Evolutionary conservation across 2,113 vertebrate species (phyloP).

Genomic region (Zeus faber): DNA sequence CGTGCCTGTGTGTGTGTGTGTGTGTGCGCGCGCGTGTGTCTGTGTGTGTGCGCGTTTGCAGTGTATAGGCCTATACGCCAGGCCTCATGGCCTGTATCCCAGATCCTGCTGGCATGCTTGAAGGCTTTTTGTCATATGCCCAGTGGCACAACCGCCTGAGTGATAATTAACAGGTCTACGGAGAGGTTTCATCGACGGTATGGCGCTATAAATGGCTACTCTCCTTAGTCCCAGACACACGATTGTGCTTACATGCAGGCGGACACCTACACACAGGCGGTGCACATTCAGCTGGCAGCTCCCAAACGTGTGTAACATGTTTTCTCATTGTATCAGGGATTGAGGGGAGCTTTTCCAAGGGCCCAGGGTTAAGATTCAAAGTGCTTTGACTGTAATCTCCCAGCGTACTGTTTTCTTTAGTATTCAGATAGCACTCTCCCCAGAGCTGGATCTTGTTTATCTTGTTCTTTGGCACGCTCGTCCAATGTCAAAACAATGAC

Average conservation of each 20-base stretch:
- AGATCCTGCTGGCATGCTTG: conserved; percentile 48
- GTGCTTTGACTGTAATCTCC: conserved; percentile 40
- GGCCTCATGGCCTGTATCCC: conserved; percentile 45
- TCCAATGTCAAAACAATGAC: conserved; percentile 71
- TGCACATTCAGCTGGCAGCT: too few species aligned
- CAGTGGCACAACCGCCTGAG: conserved; percentile 31
- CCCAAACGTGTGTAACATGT: conserved; percentile 16
- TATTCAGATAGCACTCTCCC: conserved; percentile 35
- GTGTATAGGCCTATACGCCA: conserved; percentile 22
- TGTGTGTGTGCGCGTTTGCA: conserved; percentile 12
- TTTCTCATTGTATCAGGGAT: conserved; percentile 25
- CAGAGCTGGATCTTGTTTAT: conserved; percentile 48
- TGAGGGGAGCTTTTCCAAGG: conserved; percentile 22
- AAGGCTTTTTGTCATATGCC: conserved; percentile 24
- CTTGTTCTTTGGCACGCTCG: conserved; percentile 47
- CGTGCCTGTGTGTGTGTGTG: conserved; percentile 20
- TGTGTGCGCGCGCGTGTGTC: conserved; percentile 24
- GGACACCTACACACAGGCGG: neutral
- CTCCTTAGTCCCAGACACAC: conserved; percentile 15
- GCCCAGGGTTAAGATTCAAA: conserved; percentile 46
- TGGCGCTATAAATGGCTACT: conserved; percentile 41
- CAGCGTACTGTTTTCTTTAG: conserved; percentile 45
- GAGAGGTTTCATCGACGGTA: conserved; percentile 58
- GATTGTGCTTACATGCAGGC: conserved; percentile 6
- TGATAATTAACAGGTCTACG: conserved; percentile 42